Evolutionary conservation across 2,888 invertebrate genomes (phyloP), one percentile per base, ranked within the genome.

Genomic region (Acanthosepion esculentum): DNA sequence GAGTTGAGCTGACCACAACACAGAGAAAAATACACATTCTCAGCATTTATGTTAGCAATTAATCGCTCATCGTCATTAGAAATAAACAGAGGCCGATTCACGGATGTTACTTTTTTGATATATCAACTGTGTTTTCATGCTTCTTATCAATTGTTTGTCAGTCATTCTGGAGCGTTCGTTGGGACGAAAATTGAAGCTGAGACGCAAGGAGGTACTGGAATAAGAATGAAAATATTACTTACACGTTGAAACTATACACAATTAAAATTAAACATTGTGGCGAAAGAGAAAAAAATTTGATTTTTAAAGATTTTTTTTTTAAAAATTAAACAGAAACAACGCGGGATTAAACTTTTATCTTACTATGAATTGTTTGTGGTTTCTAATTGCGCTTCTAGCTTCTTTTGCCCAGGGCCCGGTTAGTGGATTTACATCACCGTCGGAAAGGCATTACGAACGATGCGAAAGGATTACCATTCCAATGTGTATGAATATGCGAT

Each of bases 381-480:
- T 94, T 33, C 41, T 94, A 18, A 18, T 94, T 6, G 64, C n/a
- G 59, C 20, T 55, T 0, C 15, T 59, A 26, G 23, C 94, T 18
- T 53, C 23, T 15, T 29, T 64, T 15, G 94, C 33, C 94, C 64
- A 55, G 10, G 94, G 18, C 23, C 33, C 55, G 41, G 93, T 93
- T 0, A n/a, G n/a, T 5, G 93, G 48, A 1, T 93, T 93, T 93
- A 93, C 93, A 10, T 33, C 93, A 2, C 33, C 64, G 7, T 55
- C 94, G 53, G 94, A 94, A n/a, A 53, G 94, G 20, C 96, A 96
- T n/a, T 95, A 96, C 94, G 96, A 96, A 93, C 95, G 96, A 94
- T 99, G 99, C 97, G 98, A 99, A 97, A 98, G 98, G 96, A 98
- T 99, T 97, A 98, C 98, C 94, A 98, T 98, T 95, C 98, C 98